Evolutionary conservation across 92 coral and sea anemone species (phyloP).

Genomic region (Montipora capitata): DNA sequence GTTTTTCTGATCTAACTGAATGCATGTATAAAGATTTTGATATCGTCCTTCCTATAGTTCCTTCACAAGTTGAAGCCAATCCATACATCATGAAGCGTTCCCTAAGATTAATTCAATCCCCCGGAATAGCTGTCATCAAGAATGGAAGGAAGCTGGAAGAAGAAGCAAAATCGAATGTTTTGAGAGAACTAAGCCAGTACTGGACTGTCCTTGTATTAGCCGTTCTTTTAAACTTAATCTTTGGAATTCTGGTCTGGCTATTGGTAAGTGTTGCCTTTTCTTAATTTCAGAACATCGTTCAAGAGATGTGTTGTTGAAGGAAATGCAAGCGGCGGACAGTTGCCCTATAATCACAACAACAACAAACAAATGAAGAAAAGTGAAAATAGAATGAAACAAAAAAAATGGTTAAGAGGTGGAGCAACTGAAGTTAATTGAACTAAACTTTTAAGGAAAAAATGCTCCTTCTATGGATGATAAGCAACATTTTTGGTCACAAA

Average conservation of each 20-base stretch:
- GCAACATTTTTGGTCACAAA: no score
- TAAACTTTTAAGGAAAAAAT: no score
- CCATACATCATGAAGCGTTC: background rate
- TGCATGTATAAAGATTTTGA: background rate
- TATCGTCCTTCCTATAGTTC: slow-evolving; percentile 14
- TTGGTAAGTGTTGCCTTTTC: slow-evolving; percentile 3
- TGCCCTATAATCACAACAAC: background rate
- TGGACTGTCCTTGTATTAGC: slow-evolving; percentile 49
- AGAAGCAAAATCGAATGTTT: slow-evolving; percentile 27
- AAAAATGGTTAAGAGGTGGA: no score
- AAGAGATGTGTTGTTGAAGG: no score
- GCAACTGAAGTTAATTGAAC: no score
- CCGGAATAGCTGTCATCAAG: slow-evolving; percentile 29
- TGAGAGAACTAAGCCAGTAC: slow-evolving; percentile 32
- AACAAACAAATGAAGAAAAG: no score
- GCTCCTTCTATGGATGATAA: no score
- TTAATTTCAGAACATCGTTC: background rate
- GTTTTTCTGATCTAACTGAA: background rate
- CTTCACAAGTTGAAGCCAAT: background rate
- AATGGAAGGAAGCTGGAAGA: background rate
- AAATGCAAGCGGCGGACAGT: background rate
- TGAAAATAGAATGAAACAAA: background rate
- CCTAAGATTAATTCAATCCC: background rate
- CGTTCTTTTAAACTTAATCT: slow-evolving; percentile 23
- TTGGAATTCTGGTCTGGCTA: slow-evolving; percentile 39